Evolutionary conservation across 2,113 vertebrate genomes (phyloP), one percentile per base, ranked within the genome.

Genomic region (Bungarus multicinctus): DNA sequence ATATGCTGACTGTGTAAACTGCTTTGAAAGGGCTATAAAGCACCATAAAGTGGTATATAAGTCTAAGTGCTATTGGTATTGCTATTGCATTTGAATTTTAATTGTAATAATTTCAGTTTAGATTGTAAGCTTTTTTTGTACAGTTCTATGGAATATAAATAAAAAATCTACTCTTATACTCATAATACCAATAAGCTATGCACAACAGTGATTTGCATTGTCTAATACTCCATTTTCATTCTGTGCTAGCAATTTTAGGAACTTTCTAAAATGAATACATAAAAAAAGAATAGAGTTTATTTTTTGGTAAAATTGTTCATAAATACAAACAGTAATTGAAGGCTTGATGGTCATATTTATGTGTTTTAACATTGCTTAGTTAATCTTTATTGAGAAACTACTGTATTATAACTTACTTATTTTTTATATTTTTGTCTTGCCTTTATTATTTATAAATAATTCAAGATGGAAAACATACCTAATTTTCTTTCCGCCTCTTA

Each of bases 361-460:
- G 93, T 95, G 5, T 10, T 23, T 30, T 43, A 85, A 43, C 4
- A 95, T 34, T 87, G 92, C 57, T 74, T 25, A 47, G 16, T 92
- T 94, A 94, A 93, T 6, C 45, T 60, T 86, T 94, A 92, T 93
- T 52, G 39, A 91, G 23, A 58, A 27, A 3, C 91, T 96, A 93
- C 91, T 88, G 92, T 14, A n/a, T 27, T 9, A 43, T 16, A 54
- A 39, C 11, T 52, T 18, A 52, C 3, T 43, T 91, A 11, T 25
- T 57, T 23, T 57, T 23, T 2, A 57, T 57, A 57, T 22, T 57
- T 57, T 57, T 57, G 55, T 22, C 55, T 57, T 57, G 55, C 55
- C 20, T 57, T 57, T 57, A 57, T 57, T 57, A 23, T 57, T 57
- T 23, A 57, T 57, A 57, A 57, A 23, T 57, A 57, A 57, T 57